A percentile compares a stretch with the other conserved stretches of the same genome.
Conservation (phyloP, 2,113 vertebrate species). For the Galeopterus variegatus region DNA sequence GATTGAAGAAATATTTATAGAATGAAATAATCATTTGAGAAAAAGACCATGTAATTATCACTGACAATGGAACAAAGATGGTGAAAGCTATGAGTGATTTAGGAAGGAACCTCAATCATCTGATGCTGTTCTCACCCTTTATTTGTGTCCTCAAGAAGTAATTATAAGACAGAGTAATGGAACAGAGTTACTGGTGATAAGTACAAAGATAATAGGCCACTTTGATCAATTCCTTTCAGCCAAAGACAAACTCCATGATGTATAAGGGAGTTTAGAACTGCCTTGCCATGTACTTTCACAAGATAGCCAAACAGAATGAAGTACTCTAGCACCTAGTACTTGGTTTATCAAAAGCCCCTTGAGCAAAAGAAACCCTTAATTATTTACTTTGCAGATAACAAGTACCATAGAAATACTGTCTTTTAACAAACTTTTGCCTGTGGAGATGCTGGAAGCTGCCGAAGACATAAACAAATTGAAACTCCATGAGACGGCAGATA, state of each 20-base stretch:
- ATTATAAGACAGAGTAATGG: not conserved
- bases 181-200: not conserved
- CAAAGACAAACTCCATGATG: not conserved
- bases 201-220: not conserved
- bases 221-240: not conserved
- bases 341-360: not conserved
- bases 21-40: slow-evolving; percentile 69
- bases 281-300: not conserved
- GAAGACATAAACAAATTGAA: not conserved
- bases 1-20: slow-evolving; percentile 77
- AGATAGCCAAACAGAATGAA: not conserved
- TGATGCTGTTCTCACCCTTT: not conserved
- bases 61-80: slow-evolving; percentile 58
- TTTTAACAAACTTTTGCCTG: not conserved
- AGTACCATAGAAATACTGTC: not conserved
- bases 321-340: too few relatives aligned
- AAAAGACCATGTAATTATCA: slow-evolving; percentile 62
- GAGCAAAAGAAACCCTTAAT: not conserved
- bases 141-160: slow-evolving; percentile 31
- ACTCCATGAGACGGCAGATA: not conserved
- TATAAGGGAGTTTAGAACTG: not conserved
- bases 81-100: slow-evolving; percentile 72
- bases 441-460: not conserved
- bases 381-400: not conserved
- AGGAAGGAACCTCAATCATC: slow-evolving; percentile 14